phyloP scores from a whole-genome alignment of 2,888 invertebrate species.

The Thysanoteuthis rhombus region DNA sequence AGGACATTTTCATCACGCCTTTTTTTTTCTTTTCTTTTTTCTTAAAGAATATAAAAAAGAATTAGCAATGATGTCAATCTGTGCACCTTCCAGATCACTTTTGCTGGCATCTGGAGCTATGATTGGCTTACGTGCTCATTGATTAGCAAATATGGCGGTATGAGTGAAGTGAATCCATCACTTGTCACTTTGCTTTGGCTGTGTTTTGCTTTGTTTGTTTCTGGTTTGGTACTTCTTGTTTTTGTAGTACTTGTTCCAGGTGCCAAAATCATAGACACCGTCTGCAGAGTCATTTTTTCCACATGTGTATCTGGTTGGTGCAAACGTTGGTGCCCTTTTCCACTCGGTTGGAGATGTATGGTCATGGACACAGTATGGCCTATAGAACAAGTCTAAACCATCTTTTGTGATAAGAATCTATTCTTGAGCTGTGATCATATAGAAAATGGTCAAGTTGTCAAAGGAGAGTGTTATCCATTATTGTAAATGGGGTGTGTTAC shows the following conservation, averaged over 20 bases:
- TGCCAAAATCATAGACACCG: not conserved
- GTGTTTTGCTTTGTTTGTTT: not conserved
- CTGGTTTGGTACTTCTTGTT: not conserved
- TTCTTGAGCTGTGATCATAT: too few species aligned
- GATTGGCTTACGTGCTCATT: not conserved
- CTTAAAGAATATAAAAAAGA: not conserved
- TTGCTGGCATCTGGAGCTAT: not conserved
- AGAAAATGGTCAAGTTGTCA: too few species aligned
- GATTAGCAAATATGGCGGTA: not conserved
- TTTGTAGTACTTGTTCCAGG: not conserved
- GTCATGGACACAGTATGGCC: not conserved
- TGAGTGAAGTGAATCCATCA: not conserved
- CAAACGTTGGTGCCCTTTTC: not conserved
- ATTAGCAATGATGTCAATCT: not conserved
- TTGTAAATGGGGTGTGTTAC: too few species aligned
- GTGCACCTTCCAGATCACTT: not conserved
- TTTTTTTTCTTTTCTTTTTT: not conserved
- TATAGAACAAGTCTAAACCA: not conserved
- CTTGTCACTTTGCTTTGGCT: not conserved
- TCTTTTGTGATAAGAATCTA: not conserved
- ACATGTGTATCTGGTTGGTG: not conserved
- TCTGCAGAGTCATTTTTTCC: not conserved
- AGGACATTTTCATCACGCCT: too few species aligned
- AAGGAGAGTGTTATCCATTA: too few species aligned
- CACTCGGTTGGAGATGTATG: not conserved